Conservation (phyloP, 2,888 invertebrate genomes). For the Eupithecia tripunctaria region DNA sequence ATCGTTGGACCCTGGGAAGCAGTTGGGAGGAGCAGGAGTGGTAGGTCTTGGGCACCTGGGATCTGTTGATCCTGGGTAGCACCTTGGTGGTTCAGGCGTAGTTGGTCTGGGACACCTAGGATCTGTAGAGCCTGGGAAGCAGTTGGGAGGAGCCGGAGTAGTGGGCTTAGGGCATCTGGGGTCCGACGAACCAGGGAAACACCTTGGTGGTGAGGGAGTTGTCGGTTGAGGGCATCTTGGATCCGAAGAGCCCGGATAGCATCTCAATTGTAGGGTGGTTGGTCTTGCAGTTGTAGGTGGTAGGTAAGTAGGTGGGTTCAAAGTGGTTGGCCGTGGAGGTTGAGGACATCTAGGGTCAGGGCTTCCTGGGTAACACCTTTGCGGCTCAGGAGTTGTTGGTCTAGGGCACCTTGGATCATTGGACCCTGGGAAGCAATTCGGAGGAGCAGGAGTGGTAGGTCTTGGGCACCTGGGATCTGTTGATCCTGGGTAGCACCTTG, state of each 20-base stretch:
- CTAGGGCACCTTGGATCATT: too few relatives aligned
- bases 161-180: constrained; percentile 55
- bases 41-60: constrained; percentile 54
- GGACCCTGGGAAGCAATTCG: too few relatives aligned
- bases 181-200: constrained; percentile 54
- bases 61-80: constrained; percentile 54
- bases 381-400: too few relatives aligned
- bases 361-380: too few relatives aligned
- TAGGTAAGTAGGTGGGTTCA: constrained; percentile 40
- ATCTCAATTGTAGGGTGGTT: too few relatives aligned
- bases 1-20: constrained; percentile 51
- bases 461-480: constrained; percentile 52
- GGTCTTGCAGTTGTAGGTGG: too few relatives aligned
- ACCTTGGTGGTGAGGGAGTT: constrained; percentile 46
- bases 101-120: too few relatives aligned
- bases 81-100: too few relatives aligned
- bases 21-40: constrained; percentile 48
- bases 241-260: constrained; percentile 53
- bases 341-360: too few relatives aligned
- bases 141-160: constrained; percentile 48
- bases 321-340: too few relatives aligned
- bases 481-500: constrained; percentile 33
- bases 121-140: constrained; percentile 40
- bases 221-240: constrained; percentile 56
- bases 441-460: constrained; percentile 48